A percentile compares a stretch with the other conserved stretches of the same genome.
These are phyloP conservation scores for Cerastis rubricosa DNA, from an alignment of 2,888 invertebrate species.

Conservation along the genomic window DNA sequence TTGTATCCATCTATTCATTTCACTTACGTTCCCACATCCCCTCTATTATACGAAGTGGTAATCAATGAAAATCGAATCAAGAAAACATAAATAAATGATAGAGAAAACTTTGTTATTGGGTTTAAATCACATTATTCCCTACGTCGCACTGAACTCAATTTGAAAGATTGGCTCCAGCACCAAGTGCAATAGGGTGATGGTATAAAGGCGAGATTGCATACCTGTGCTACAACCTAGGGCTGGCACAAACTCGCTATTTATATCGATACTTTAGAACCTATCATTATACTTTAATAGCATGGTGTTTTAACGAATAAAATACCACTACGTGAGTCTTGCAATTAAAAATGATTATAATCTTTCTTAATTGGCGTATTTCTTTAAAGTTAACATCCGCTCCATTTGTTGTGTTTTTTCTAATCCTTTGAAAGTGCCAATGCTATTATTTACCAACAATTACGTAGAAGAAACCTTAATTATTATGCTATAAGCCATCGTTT, in stretches of 20 bases:
- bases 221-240: slow-evolving; percentile 81
- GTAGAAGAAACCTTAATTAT: slow-evolving; percentile 37
- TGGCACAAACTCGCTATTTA: slow-evolving; percentile 59
- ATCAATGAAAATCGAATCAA: slow-evolving; percentile 55
- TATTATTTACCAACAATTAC: slow-evolving; percentile 50
- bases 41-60: slow-evolving; percentile 38
- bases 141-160: slow-evolving; percentile 70
- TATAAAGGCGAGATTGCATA: slow-evolving; percentile 85
- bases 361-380: slow-evolving; percentile 58
- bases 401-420: slow-evolving; percentile 37
- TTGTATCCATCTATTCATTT: background rate
- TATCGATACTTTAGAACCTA: slow-evolving; percentile 75
- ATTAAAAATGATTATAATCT: slow-evolving; percentile 38
- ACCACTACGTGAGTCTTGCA: slow-evolving; percentile 19
- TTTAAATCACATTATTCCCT: slow-evolving; percentile 64
- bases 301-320: slow-evolving; percentile 42
- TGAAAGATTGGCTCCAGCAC: slow-evolving; percentile 78
- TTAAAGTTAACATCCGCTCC: slow-evolving; percentile 39
- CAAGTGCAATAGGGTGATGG: slow-evolving; percentile 83
- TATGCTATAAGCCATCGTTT: slow-evolving; percentile 25
- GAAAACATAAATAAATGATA: slow-evolving; percentile 62
- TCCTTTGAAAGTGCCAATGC: slow-evolving; percentile 1
- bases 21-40: slow-evolving; percentile 17
- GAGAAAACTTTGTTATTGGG: slow-evolving; percentile 64
- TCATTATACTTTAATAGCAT: slow-evolving; percentile 50